Evolutionary conservation across 2,797 vertebrate species (phyloP).

Genomic region (Macropodus opercularis): DNA sequence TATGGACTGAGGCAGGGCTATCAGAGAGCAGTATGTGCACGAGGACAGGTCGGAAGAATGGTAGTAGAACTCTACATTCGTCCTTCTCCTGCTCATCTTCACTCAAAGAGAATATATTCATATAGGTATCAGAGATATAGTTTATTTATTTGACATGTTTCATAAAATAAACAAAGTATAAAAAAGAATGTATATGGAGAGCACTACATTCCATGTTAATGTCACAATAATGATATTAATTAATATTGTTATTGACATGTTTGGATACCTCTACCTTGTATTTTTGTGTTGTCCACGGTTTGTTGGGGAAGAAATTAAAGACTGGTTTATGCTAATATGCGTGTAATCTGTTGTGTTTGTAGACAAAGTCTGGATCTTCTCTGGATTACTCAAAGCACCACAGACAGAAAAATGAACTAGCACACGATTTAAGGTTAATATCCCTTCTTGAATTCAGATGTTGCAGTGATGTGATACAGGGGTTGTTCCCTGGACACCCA

Average conservation of each 20-base stretch:
- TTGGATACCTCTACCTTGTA: constrained; percentile 77
- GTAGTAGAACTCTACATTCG: constrained; percentile 34
- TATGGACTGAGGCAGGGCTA: constrained; percentile 34
- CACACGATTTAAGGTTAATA: constrained; percentile 16
- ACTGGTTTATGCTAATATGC: constrained; percentile 70
- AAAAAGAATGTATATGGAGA: constrained; percentile 63
- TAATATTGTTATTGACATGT: constrained; percentile 82
- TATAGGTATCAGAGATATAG: constrained; percentile 67
- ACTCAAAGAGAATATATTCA: constrained; percentile 66
- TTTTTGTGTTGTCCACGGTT: constrained; percentile 76
- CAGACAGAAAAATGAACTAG: too few species aligned
- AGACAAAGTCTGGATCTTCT: not conserved
- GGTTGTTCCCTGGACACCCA: constrained; percentile 1
- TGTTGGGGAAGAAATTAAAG: constrained; percentile 78
- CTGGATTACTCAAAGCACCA: not conserved
- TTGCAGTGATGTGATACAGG: not conserved
- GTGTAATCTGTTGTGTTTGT: constrained; percentile 15
- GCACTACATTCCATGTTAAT: constrained; percentile 82
- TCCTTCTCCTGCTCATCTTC: constrained; percentile 42
- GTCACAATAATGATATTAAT: constrained; percentile 81
- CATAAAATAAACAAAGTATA: constrained; percentile 77
- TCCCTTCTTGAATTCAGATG: constrained; percentile 9
- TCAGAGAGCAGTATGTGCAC: constrained; percentile 20
- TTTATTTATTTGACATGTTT: constrained; percentile 84
- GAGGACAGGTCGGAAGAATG: constrained; percentile 35